Conservation (phyloP, 1,140 invertebrate genomes). For the Ectropis grisescens region DNA sequence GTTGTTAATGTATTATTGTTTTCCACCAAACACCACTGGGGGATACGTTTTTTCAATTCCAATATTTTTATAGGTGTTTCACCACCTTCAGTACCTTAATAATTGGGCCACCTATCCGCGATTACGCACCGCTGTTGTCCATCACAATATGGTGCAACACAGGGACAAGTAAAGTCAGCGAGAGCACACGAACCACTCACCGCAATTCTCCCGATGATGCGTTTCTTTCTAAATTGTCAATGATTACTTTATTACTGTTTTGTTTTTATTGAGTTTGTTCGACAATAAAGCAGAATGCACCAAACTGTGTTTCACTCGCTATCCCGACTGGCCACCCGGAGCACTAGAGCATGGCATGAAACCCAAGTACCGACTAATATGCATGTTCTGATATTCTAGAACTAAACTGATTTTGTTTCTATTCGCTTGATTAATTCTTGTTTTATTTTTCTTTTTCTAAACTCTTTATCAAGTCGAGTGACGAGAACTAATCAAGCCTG, state of each 20-base stretch:
- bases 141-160: constrained; percentile 16
- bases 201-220: constrained; percentile 24
- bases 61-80: too few relatives aligned
- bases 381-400: constrained; percentile 36
- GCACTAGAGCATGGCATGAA: constrained; percentile 60
- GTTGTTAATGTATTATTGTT: constrained; percentile 61
- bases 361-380: constrained; percentile 29
- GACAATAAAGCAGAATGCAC: constrained; percentile 63
- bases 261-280: constrained; percentile 44
- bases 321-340: constrained; percentile 37
- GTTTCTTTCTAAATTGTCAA: constrained; percentile 33
- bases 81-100: too few relatives aligned
- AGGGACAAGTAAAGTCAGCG: constrained; percentile 16
- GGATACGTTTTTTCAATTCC: constrained; percentile 25
- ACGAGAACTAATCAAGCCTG: too few relatives aligned
- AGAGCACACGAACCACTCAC: constrained; percentile 43
- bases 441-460: too few relatives aligned
- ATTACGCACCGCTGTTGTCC: constrained; percentile 22
- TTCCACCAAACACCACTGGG: constrained; percentile 52
- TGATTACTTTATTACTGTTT: too few relatives aligned
- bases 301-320: constrained; percentile 65
- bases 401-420: constrained; percentile 6
- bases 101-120: constrained; percentile 23
- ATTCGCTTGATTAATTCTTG: constrained; percentile 23
- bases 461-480: too few relatives aligned